These are phyloP conservation scores for Hippolais icterina DNA, from an alignment of 2,113 vertebrate species.

Conservation along the genomic window DNA sequence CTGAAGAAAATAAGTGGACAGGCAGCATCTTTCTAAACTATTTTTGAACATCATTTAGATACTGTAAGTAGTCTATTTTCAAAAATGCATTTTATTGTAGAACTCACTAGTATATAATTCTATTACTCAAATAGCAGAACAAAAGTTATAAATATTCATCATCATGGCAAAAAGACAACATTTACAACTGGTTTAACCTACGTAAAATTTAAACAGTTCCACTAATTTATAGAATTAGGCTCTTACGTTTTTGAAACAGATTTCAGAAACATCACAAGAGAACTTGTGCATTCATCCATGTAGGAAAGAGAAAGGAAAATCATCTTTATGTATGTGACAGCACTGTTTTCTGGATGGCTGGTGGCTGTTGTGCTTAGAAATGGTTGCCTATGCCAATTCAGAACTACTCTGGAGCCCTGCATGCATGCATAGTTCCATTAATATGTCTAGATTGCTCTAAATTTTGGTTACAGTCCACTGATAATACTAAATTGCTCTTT, in stretches of 20 bases:
- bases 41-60: background rate
- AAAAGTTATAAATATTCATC: background rate
- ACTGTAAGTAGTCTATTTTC: background rate
- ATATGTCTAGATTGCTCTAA: background rate
- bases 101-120: background rate
- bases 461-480: conserved; percentile 21
- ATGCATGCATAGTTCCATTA: background rate
- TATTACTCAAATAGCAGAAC: background rate
- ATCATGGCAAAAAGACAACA: background rate
- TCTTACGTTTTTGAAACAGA: background rate
- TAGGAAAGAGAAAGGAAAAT: background rate
- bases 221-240: background rate
- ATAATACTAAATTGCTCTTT: conserved; percentile 1
- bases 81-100: background rate
- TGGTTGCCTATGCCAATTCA: background rate
- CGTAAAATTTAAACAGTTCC: background rate
- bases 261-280: background rate
- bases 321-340: conserved; percentile 27
- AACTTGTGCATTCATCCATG: conserved; percentile 1
- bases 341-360: conserved; percentile 24
- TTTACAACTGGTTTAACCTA: background rate
- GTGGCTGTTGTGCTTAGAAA: background rate
- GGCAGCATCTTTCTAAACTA: background rate
- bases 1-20: background rate
- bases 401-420: background rate